A percentile compares a stretch with the other conserved stretches of the same genome.
Conservation (phyloP, 1,140 invertebrate genomes). For the Tetraneura akinire region DNA sequence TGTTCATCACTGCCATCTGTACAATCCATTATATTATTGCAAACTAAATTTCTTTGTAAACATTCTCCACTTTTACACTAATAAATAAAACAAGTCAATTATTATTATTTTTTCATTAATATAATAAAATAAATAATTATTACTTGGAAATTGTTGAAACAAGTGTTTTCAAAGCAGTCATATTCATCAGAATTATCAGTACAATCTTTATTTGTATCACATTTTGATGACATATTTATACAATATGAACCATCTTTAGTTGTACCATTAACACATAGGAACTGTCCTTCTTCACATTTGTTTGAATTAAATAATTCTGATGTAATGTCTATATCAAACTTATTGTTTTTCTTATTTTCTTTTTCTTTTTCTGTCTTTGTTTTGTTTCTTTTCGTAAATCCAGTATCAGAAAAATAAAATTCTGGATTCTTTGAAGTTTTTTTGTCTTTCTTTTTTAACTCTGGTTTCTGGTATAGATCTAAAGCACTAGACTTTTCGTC, state of each 20-base stretch:
- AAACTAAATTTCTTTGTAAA: slow-evolving; percentile 70
- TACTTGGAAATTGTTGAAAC: slow-evolving; percentile 64
- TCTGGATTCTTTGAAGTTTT: slow-evolving; percentile 51
- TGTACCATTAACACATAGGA: slow-evolving; percentile 67
- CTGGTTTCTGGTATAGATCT: slow-evolving; percentile 52
- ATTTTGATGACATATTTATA: slow-evolving; percentile 62
- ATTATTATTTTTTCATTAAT: too few species aligned
- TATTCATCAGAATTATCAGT: slow-evolving; percentile 68
- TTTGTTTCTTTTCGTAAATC: slow-evolving; percentile 40
- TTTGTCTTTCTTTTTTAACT: slow-evolving; percentile 53
- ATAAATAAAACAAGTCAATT: slow-evolving; percentile 55
- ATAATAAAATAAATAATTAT: slow-evolving; percentile 53
- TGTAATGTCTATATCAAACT: neutral
- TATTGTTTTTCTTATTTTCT: slow-evolving; percentile 40
- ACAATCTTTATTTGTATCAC: slow-evolving; percentile 68
- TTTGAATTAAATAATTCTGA: neutral
- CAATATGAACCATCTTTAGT: slow-evolving; percentile 62
- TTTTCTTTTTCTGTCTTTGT: slow-evolving; percentile 42
- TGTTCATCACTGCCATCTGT: slow-evolving; percentile 72
- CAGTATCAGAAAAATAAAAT: slow-evolving; percentile 23
- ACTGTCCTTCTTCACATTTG: slow-evolving; percentile 61
- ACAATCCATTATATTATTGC: slow-evolving; percentile 73
- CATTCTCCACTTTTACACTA: slow-evolving; percentile 71
- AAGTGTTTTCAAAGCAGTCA: slow-evolving; percentile 64
- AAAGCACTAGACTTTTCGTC: slow-evolving; percentile 23